These are phyloP conservation scores for Steromphala cineraria DNA, from an alignment of 2,888 invertebrate genomes.

Conservation along the genomic window DNA sequence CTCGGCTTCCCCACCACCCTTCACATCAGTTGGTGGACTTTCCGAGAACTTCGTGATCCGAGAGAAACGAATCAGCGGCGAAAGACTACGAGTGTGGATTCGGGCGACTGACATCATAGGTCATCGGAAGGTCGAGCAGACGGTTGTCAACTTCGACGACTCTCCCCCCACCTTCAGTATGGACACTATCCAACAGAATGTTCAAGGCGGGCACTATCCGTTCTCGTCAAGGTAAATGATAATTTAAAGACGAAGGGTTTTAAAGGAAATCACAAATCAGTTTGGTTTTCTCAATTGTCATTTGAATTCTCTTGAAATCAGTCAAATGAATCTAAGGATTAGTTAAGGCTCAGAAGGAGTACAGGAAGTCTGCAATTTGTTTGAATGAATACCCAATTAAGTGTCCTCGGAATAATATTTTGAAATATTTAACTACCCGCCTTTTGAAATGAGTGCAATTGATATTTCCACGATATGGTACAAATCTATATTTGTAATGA, in stretches of 20 bases:
- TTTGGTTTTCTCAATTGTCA: no score
- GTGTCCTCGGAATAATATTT: no score
- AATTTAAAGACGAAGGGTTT: no score
- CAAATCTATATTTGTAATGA: no score
- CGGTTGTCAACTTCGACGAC: conserved; percentile 29
- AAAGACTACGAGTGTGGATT: conserved; percentile 31
- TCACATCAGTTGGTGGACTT: background rate
- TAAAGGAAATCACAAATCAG: background rate
- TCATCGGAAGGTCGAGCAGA: conserved; percentile 26
- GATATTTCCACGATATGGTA: no score
- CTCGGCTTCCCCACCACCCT: background rate
- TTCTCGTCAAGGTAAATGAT: background rate
- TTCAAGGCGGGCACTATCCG: background rate
- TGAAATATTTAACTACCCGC: no score
- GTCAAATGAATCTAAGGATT: no score
- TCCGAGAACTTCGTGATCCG: background rate
- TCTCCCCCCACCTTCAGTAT: conserved; percentile 22
- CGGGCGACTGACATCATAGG: conserved; percentile 41
- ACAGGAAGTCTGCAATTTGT: no score
- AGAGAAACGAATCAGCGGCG: background rate
- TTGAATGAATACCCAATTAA: no score
- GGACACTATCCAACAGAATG: background rate
- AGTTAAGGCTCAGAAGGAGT: no score
- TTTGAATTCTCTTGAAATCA: no score
- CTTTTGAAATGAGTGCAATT: no score